Base-by-base conservation (phyloP, 2,888 invertebrate genomes). In the Bombylius discolor region DNA sequence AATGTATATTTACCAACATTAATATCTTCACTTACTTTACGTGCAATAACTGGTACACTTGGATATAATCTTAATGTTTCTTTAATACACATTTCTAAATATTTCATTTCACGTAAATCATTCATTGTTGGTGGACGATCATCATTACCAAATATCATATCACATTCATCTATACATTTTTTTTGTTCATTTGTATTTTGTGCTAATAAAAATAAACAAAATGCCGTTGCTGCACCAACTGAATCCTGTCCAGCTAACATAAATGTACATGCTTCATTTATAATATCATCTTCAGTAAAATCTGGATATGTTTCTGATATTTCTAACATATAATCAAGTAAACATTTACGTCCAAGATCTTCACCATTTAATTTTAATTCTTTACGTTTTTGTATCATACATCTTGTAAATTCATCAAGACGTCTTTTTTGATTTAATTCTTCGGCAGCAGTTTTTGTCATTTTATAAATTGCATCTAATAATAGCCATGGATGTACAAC, bases 31-130 rank as follows among this genome's bases (percentile, higher is more conserved):
- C 70, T 70, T 48, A 72, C 59, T 55, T 70, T 68, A 4, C 74
- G 68, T 2, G 73, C 73, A 11, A 74, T 68, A 5, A 74, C 52
- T 4, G 74, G 74, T 4, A 74, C 74, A 59, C 73, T 74, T 34
- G 75, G 75, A 62, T 72, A 74, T 2, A 74, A 60, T 33, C 85
- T 74, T 55, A 85, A 64, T 0, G 83, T 76, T 68, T 85, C 85
- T 65, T 85, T 85, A 49, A 86, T 81, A 64, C 84, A 84, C 67
- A 80, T 79, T 62, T 85, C 85, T 60, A 85, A 69, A 64, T 84
- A 85, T 46, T 78, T 76, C 80, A 85, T 80, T 56, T 79, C 76
- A 11, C 79, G 71, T 47, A 86, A 65, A 60, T 81, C 81, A n/a
- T 74, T 75, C 67, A 79, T 76, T 5, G 73, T 77, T 0, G 78